phyloP scores from a whole-genome alignment of 2,113 vertebrate species.

The Gallinago paraguaiae region DNA sequence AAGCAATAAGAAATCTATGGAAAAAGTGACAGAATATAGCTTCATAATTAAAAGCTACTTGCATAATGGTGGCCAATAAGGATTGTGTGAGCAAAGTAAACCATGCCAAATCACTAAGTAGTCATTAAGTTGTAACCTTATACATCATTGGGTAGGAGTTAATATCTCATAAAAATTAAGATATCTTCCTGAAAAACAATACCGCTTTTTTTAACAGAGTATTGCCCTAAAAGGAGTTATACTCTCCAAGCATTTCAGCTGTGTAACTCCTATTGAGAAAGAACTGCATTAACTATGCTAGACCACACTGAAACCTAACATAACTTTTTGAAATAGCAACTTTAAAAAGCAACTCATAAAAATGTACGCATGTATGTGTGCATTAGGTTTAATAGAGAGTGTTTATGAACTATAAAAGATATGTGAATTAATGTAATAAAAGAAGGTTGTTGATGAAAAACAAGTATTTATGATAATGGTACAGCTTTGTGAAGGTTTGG shows the following conservation, averaged over 20 bases:
- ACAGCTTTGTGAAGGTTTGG: neutral
- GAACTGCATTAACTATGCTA: neutral
- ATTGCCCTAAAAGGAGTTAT: neutral
- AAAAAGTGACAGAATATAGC: neutral
- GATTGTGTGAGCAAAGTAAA: neutral
- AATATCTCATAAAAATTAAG: neutral
- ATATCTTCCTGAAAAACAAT: neutral
- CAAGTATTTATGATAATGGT: constrained; percentile 1
- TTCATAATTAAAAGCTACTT: neutral
- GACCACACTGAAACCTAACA: neutral
- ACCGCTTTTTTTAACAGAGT: neutral
- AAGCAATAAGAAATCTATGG: neutral
- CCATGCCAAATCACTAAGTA: neutral
- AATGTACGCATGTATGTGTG: neutral
- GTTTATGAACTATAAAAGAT: constrained; percentile 34
- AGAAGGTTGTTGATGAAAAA: neutral
- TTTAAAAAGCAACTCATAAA: neutral
- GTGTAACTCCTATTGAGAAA: neutral
- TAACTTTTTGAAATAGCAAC: neutral
- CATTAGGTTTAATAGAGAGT: neutral
- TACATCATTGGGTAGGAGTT: neutral
- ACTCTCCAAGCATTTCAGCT: neutral
- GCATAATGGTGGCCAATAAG: neutral
- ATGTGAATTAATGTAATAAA: neutral
- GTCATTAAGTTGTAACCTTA: neutral